Conservation (phyloP, 2,797 vertebrate species). For the Pseudochirops cupreus region DNA sequence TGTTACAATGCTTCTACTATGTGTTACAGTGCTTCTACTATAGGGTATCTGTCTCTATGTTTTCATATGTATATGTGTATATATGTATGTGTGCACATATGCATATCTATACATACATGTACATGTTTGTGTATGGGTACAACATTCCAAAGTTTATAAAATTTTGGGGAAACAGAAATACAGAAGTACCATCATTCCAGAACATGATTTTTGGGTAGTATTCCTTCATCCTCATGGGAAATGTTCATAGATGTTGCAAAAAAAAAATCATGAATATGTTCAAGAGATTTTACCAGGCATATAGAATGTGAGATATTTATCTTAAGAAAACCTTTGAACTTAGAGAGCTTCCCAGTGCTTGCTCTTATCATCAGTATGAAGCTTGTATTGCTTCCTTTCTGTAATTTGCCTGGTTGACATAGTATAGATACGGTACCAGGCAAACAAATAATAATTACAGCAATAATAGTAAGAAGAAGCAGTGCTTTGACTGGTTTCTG, state of each 20-base stretch:
- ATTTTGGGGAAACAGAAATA: neutral
- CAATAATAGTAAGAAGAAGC: conserved; percentile 25
- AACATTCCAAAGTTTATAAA: neutral
- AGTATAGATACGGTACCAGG: neutral
- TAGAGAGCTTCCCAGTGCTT: conserved; percentile 11
- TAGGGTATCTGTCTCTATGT: neutral
- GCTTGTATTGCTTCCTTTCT: neutral
- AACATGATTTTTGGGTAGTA: neutral
- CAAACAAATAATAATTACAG: conserved; percentile 24
- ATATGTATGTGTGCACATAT: neutral
- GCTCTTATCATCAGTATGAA: conserved; percentile 36
- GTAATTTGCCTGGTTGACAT: conserved; percentile 12
- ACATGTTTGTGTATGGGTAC: neutral
- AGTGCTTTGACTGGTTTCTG: conserved; percentile 35
- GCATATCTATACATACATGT: neutral
- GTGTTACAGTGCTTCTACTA: conserved; percentile 2
- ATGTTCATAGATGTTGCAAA: conserved; percentile 48
- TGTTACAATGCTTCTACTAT: conserved; percentile 24
- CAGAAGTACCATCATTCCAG: neutral
- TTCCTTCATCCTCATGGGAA: neutral
- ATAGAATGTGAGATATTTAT: conserved; percentile 43
- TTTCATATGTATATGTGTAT: neutral
- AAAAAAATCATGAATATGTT: conserved; percentile 37
- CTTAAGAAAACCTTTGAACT: conserved; percentile 28
- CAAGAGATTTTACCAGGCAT: conserved; percentile 34